Evolutionary conservation across 2,888 invertebrate species (phyloP).

Genomic region (Sericinus montela): DNA sequence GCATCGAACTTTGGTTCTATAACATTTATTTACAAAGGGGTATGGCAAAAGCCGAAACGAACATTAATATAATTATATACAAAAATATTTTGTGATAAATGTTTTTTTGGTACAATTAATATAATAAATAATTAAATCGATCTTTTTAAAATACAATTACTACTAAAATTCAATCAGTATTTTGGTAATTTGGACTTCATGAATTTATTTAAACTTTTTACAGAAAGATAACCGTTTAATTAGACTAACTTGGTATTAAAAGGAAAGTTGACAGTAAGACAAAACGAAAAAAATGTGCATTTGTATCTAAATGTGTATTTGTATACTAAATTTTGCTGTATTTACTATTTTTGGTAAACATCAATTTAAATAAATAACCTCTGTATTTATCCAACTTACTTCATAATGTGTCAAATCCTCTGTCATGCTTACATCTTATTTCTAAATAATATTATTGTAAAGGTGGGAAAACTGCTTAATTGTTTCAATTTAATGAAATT

Average conservation of each 20-base stretch:
- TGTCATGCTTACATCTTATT: background rate
- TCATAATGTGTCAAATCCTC: too few species aligned
- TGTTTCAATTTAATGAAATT: slow-evolving; percentile 2
- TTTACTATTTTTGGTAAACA: too few species aligned
- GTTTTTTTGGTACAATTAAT: slow-evolving; percentile 11
- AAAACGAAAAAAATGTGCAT: too few species aligned
- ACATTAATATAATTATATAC: slow-evolving; percentile 13
- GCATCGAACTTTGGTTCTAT: slow-evolving; percentile 18
- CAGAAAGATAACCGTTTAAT: too few species aligned
- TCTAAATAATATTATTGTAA: background rate
- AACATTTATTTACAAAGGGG: slow-evolving; percentile 17
- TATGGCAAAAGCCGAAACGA: slow-evolving; percentile 4
- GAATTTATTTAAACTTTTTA: background rate
- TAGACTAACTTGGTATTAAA: too few species aligned
- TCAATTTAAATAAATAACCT: too few species aligned
- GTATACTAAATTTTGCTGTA: too few species aligned
- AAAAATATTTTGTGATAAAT: slow-evolving; percentile 13
- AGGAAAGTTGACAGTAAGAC: too few species aligned
- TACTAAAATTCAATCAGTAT: slow-evolving; percentile 2
- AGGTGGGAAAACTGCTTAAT: slow-evolving; percentile 14
- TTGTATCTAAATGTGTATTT: too few species aligned
- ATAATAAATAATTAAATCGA: slow-evolving; percentile 12
- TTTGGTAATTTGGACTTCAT: slow-evolving; percentile 12
- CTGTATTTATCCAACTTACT: too few species aligned
- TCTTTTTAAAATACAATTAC: background rate